Evolutionary conservation across 1,140 invertebrate genomes (phyloP).

Genomic region (Zaprionus lachaisei): DNA sequence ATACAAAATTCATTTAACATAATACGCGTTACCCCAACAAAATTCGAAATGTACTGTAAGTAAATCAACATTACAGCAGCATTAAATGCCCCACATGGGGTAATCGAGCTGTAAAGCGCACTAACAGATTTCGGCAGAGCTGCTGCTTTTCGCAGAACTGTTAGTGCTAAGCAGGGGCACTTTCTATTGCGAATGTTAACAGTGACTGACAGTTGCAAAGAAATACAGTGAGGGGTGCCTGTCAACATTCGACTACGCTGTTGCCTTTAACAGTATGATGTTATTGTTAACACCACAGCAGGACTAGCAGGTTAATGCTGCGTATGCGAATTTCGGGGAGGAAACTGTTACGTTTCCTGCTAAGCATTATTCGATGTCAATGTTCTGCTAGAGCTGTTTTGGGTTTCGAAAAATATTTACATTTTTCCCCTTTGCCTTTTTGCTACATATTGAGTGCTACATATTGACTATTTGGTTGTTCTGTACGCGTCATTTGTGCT

Average conservation of each 20-base stretch:
- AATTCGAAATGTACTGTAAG: neutral
- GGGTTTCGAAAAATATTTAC: neutral
- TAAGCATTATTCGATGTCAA: neutral
- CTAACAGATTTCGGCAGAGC: neutral
- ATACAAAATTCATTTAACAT: neutral
- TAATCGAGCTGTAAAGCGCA: neutral
- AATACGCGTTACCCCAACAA: neutral
- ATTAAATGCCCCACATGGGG: neutral
- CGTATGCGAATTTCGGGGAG: neutral
- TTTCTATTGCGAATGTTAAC: neutral
- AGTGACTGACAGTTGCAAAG: neutral
- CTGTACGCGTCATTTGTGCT: neutral
- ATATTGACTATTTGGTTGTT: neutral
- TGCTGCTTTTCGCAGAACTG: neutral
- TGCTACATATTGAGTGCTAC: neutral
- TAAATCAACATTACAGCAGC: too few species aligned
- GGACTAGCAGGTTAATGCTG: neutral
- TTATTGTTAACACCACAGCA: neutral
- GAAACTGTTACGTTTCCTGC: neutral
- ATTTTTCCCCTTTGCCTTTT: neutral
- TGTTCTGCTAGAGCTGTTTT: neutral
- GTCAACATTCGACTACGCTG: neutral
- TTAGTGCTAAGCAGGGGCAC: neutral
- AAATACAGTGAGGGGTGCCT: neutral
- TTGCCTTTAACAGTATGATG: neutral